phyloP scores from a whole-genome alignment of 2,888 invertebrate genomes.

The Andrena flavipes region DNA sequence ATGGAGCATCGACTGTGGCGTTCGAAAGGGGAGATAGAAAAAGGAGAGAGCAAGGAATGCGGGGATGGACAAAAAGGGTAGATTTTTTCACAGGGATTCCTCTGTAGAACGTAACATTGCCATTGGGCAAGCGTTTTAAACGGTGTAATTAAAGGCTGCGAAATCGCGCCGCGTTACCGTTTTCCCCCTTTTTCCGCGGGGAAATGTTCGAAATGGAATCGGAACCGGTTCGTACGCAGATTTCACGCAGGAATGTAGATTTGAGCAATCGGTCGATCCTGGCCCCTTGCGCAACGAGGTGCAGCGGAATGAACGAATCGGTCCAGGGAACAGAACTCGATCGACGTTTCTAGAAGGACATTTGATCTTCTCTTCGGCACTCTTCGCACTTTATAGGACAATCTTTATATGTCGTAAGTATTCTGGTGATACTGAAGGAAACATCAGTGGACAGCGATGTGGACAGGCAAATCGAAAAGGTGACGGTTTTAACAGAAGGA shows the following conservation, averaged over 20 bases:
- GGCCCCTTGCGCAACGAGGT: slow-evolving; percentile 52
- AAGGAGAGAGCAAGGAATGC: background rate
- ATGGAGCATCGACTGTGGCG: background rate
- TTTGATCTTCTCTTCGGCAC: background rate
- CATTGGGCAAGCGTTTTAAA: slow-evolving; percentile 25
- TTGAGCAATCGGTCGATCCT: slow-evolving; percentile 61
- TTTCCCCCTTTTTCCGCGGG: background rate
- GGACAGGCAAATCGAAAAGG: no score
- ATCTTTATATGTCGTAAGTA: background rate
- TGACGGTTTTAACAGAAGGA: no score
- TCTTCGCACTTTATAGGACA: no score
- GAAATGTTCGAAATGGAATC: slow-evolving; percentile 28
- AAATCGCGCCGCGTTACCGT: slow-evolving; percentile 7
- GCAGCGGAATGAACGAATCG: background rate
- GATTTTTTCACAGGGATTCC: background rate
- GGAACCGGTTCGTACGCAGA: slow-evolving; percentile 61
- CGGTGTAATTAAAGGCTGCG: slow-evolving; percentile 26
- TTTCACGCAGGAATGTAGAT: slow-evolving; percentile 58
- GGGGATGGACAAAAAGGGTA: background rate
- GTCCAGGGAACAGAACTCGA: background rate
- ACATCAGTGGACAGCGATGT: no score
- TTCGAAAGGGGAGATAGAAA: no score
- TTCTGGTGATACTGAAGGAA: no score
- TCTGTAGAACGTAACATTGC: slow-evolving; percentile 26
- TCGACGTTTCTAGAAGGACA: background rate